Conservation (phyloP, 2,113 vertebrate species). For the Lonchura striata region DNA sequence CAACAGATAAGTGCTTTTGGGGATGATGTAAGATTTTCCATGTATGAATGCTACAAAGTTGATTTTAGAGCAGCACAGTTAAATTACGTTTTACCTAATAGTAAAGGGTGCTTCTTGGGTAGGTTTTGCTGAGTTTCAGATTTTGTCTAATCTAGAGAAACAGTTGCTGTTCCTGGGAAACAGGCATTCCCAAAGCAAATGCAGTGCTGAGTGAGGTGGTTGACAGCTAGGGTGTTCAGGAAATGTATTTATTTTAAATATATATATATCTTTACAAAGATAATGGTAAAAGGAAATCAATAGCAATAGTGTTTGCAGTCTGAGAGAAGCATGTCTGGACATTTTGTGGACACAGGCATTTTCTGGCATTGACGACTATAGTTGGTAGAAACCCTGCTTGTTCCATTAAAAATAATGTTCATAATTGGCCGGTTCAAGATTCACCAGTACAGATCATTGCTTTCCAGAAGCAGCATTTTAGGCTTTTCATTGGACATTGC, state of each 20-base stretch:
- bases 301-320: not conserved
- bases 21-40: constrained; percentile 28
- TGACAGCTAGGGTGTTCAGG: not conserved
- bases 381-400: not conserved
- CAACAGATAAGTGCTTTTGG: constrained; percentile 1
- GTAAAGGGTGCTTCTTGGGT: not conserved
- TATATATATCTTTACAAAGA: not conserved
- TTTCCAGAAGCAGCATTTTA: constrained; percentile 44
- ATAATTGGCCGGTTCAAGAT: constrained; percentile 23
- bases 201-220: not conserved
- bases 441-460: constrained; percentile 62
- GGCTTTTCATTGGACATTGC: constrained; percentile 62
- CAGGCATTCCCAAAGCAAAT: fast-evolving
- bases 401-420: constrained; percentile 43
- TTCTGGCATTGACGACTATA: not conserved
- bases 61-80: not conserved
- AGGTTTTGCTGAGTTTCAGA: not conserved
- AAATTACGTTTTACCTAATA: not conserved
- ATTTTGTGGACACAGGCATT: constrained; percentile 31
- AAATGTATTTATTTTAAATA: not conserved
- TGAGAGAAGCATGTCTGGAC: not conserved
- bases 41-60: not conserved
- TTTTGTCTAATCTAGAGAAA: not conserved
- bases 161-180: not conserved
- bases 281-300: not conserved